Evolutionary conservation across 2,888 invertebrate genomes (phyloP).

Genomic region (Cotesia congregata): DNA sequence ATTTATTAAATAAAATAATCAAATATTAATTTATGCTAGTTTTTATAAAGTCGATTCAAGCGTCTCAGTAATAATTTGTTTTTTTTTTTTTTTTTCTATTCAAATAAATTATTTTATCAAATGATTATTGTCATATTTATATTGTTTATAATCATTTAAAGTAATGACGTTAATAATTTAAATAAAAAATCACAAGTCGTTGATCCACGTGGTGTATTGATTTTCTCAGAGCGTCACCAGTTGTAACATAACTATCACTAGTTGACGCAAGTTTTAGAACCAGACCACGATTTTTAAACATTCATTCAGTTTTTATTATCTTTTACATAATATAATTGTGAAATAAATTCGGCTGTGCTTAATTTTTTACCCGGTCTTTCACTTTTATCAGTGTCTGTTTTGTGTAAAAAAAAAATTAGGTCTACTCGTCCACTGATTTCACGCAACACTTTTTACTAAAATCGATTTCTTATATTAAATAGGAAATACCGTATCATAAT

Average conservation of each 20-base stretch:
- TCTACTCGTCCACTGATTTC: not conserved
- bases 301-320: not conserved
- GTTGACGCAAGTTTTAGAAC: not conserved
- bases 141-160: not conserved
- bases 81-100: not conserved
- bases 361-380: no score
- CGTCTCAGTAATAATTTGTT: not conserved
- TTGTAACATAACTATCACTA: not conserved
- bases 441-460: not conserved
- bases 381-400: no score
- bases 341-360: not conserved
- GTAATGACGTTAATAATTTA: not conserved
- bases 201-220: constrained; percentile 66
- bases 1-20: not conserved
- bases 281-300: not conserved
- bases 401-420: not conserved
- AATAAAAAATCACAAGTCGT: constrained; percentile 15
- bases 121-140: not conserved
- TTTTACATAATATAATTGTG: not conserved
- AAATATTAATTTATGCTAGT: not conserved
- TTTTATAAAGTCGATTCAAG: not conserved
- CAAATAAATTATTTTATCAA: not conserved
- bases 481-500: not conserved
- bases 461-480: not conserved
- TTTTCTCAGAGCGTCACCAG: constrained; percentile 52